Conservation (phyloP, 1,140 invertebrate genomes). For the Lordiphosa mommai region DNA sequence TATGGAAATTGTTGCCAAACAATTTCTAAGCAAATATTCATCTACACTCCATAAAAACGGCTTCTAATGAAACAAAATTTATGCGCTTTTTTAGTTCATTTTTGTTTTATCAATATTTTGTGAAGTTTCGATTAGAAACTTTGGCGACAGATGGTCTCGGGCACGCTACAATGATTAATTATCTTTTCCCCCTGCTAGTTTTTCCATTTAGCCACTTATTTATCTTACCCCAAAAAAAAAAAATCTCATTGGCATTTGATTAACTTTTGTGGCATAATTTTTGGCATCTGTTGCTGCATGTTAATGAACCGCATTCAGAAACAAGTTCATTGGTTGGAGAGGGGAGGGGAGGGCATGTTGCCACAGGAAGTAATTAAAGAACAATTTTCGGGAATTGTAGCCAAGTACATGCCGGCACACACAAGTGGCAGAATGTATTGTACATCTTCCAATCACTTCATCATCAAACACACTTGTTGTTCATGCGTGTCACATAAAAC, state of each 20-base stretch:
- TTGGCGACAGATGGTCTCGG: conserved; percentile 44
- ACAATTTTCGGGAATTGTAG: conserved; percentile 59
- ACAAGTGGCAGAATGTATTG: neutral
- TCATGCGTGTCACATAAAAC: conserved; percentile 44
- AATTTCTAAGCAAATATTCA: too few species aligned
- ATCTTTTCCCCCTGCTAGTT: conserved; percentile 13
- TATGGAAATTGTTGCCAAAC: too few species aligned
- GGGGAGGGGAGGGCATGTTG: conserved; percentile 19
- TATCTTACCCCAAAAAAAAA: too few species aligned
- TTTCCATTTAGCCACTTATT: neutral
- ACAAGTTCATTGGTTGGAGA: conserved; percentile 41
- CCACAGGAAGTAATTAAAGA: conserved; percentile 71
- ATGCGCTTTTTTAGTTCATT: neutral
- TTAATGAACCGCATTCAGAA: conserved; percentile 68
- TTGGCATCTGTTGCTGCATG: conserved; percentile 66
- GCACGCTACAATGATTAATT: conserved; percentile 55
- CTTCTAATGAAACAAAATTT: too few species aligned
- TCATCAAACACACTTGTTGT: conserved; percentile 63
- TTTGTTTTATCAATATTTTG: conserved; percentile 13
- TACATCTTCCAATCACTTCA: conserved; percentile 53
- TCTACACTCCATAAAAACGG: too few species aligned
- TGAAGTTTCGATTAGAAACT: conserved; percentile 55
- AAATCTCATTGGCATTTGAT: conserved; percentile 47
- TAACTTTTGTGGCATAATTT: conserved; percentile 49
- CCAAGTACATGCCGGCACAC: conserved; percentile 11